Evolutionary conservation across 2,797 vertebrate species (phyloP), one percentile per base, ranked within the genome.

Genomic region (Notolepis coatsorum): DNA sequence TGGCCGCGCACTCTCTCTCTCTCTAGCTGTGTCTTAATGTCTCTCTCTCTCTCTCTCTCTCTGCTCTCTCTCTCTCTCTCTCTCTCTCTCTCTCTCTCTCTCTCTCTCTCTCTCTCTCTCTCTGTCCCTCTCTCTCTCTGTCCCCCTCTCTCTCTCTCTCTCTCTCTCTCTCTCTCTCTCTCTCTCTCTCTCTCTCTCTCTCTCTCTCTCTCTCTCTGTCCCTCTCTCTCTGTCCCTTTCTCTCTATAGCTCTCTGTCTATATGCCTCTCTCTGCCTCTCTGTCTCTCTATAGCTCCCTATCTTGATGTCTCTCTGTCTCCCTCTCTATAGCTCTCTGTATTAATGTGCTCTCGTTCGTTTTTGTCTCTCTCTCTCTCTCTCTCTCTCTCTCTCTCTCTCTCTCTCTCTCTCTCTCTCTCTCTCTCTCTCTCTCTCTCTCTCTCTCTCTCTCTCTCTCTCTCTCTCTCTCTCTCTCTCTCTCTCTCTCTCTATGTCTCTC

Each of bases 81-180:
- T 10, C 8, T 50, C 47, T 28, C 5, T 12, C 13, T 12, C 31
- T 6, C 5, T 35, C 31, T 12, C 5, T 12, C 13, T 12, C 31
- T 6, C 31, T 35, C 31, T 6, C 5, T 12, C 5, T 12, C 13
- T 6, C 31, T 35, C 31, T 35, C n/a, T n/a, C n/a, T n/a, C 15
- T 21, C 20, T 10, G 17, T 9, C 41, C 3, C 12, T 42, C 39
- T 18, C 17, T 18, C 17, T 18, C 39, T 20, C 39, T 43, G 25
- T 15, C 27, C n/a, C 27, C 9, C 25, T 31, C 54, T 21, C 54
- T 6, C 28, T 4, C 18, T 6, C 39, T 15, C 13, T 25, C 31
- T 25, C 35, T 17, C 37, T 27, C 72, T 77, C 77, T 43, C 64
- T 68, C 75, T 68, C 77, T 66, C 66, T 23, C 61, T 62, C 68